Percentiles rank a stretch among this genome's conserved stretches.
These are phyloP conservation scores for Eueides isabella DNA, from an alignment of 1,140 invertebrate species.

Conservation along the genomic window DNA sequence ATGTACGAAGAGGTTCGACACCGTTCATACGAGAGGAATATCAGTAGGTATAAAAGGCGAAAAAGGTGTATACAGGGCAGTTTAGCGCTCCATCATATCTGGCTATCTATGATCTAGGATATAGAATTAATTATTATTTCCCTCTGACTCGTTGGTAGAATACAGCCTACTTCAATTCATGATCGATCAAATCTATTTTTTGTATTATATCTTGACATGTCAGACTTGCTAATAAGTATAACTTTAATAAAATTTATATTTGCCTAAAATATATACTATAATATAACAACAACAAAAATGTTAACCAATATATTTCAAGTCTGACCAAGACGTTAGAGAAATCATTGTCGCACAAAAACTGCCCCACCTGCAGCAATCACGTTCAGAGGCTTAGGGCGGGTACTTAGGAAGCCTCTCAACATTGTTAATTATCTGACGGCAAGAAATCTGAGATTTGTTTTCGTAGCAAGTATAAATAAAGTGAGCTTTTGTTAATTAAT, in stretches of 20 bases:
- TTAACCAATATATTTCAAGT: slow-evolving; percentile 21
- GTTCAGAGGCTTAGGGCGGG: slow-evolving; percentile 40
- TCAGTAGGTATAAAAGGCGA: too few relatives aligned
- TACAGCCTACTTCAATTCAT: too few relatives aligned
- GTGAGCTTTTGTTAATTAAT: slow-evolving; percentile 32
- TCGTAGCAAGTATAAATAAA: slow-evolving; percentile 29
- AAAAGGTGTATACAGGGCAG: too few relatives aligned
- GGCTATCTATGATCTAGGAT: too few relatives aligned
- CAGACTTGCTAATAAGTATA: not conserved
- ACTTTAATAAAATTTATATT: not conserved
- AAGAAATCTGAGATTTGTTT: slow-evolving; percentile 48
- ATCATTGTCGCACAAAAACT: slow-evolving; percentile 59
- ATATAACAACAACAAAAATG: not conserved
- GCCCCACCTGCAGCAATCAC: slow-evolving; percentile 62
- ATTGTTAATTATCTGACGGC: slow-evolving; percentile 53
- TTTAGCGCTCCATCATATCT: too few relatives aligned
- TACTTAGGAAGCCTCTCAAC: slow-evolving; percentile 48
- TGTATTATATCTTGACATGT: not conserved
- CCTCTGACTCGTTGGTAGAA: too few relatives aligned
- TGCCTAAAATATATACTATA: not conserved
- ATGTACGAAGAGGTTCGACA: too few relatives aligned
- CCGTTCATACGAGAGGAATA: too few relatives aligned
- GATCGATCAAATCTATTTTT: too few relatives aligned
- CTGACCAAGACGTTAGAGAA: slow-evolving; percentile 48
- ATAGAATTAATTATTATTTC: too few relatives aligned